Evolutionary conservation across 2,797 vertebrate species (phyloP).

Genomic region (Chloroceryle inda): DNA sequence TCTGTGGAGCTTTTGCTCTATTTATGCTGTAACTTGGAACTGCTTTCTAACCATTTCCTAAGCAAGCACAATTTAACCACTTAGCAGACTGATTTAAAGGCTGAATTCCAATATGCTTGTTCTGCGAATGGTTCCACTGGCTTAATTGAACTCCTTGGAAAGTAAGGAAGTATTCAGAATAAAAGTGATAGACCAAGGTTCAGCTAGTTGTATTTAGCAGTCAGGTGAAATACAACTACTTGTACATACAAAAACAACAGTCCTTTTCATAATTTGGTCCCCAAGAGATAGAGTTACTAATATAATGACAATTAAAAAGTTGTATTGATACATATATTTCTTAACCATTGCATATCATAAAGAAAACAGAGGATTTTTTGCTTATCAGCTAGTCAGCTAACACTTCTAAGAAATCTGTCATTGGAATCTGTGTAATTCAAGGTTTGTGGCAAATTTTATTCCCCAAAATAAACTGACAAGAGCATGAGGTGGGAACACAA

Average conservation of each 20-base stretch:
- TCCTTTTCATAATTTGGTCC: conserved; percentile 11
- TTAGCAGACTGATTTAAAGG: conserved; percentile 20
- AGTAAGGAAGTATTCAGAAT: conserved; percentile 14
- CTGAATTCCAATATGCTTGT: conserved; percentile 14
- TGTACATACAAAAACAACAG: not conserved
- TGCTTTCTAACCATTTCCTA: conserved; percentile 25
- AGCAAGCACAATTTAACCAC: not conserved
- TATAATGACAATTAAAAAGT: conserved; percentile 17
- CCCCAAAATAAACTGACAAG: not conserved
- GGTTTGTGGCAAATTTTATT: not conserved
- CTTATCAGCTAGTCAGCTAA: not conserved
- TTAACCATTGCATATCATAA: not conserved
- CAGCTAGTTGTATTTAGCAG: not conserved
- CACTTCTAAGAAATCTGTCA: not conserved
- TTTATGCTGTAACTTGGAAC: not conserved
- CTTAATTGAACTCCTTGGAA: conserved; percentile 22
- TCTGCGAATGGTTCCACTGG: conserved; percentile 17
- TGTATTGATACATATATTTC: conserved; percentile 30
- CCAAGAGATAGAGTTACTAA: conserved; percentile 6
- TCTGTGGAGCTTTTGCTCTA: conserved; percentile 9
- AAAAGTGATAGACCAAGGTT: not conserved
- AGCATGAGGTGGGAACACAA: not conserved
- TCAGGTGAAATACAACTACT: conserved; percentile 11
- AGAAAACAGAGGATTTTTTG: conserved; percentile 7
- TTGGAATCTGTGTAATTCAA: not conserved